These are phyloP conservation scores for Pantherophis guttatus DNA, from an alignment of 2,113 vertebrate species.

Conservation along the genomic window DNA sequence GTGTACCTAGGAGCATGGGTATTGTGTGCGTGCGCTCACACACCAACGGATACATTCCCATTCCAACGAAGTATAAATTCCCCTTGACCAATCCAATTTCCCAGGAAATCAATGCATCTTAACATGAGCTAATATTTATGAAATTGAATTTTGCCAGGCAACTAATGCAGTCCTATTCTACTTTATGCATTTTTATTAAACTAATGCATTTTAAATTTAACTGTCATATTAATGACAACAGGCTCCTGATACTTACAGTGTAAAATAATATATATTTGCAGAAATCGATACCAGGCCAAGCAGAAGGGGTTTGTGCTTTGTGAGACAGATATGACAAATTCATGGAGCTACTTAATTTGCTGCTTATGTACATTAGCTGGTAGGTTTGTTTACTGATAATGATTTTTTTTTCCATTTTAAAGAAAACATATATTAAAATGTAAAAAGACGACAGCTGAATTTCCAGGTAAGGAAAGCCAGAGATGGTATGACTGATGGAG, in stretches of 20 bases:
- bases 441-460: background rate
- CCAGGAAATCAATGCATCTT: constrained; percentile 78
- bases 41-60: constrained; percentile 50
- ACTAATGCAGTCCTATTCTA: constrained; percentile 75
- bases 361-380: constrained; percentile 55
- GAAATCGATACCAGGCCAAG: constrained; percentile 73
- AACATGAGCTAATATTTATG: constrained; percentile 79
- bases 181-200: constrained; percentile 82
- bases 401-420: constrained; percentile 44
- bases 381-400: constrained; percentile 50
- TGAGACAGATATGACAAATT: constrained; percentile 56
- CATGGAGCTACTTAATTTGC: constrained; percentile 55
- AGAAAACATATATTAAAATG: constrained; percentile 44
- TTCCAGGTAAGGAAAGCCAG: background rate
- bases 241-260: constrained; percentile 74
- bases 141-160: constrained; percentile 76
- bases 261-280: constrained; percentile 72
- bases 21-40: too few relatives aligned
- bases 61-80: constrained; percentile 71
- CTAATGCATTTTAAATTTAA: constrained; percentile 83
- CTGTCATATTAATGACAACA: constrained; percentile 75
- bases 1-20: background rate
- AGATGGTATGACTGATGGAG: background rate
- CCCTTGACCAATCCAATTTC: constrained; percentile 74
- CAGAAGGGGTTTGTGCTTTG: constrained; percentile 63